Evolutionary conservation across 2,797 vertebrate genomes (phyloP).

Genomic region (Leptatherina wallacei): DNA sequence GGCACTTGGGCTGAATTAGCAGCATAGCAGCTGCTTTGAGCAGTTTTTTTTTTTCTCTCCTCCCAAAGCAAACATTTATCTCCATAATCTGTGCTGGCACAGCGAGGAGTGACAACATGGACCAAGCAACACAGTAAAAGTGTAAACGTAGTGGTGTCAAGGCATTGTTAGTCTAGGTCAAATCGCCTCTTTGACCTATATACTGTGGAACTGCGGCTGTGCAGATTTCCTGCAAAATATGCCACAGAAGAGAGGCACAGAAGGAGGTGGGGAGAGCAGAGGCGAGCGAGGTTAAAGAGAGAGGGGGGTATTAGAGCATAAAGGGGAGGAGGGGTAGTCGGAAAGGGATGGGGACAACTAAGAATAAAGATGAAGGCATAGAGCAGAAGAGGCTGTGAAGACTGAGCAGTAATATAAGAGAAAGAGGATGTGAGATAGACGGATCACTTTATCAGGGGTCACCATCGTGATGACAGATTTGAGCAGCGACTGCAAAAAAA

Average conservation of each 20-base stretch:
- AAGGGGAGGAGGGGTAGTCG: conserved; percentile 15
- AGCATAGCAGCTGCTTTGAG: conserved; percentile 70
- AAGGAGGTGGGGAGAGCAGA: background rate
- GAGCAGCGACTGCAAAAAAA: background rate
- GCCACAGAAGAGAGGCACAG: conserved; percentile 48
- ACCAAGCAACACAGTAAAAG: conserved; percentile 30
- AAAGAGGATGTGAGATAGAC: conserved; percentile 15
- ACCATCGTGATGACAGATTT: conserved; percentile 7
- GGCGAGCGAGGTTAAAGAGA: background rate
- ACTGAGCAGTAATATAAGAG: conserved; percentile 21
- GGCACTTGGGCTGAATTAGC: conserved; percentile 66
- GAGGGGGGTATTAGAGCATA: conserved; percentile 8
- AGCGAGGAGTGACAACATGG: conserved; percentile 56
- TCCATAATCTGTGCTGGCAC: conserved; percentile 73
- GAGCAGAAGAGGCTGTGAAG: conserved; percentile 28
- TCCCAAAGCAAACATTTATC: conserved; percentile 73
- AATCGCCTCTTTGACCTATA: conserved; percentile 81
- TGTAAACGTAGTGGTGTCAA: conserved; percentile 58
- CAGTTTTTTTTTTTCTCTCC: conserved; percentile 25
- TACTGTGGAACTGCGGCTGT: conserved; percentile 58
- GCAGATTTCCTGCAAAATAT: conserved; percentile 62
- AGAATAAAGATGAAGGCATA: conserved; percentile 43
- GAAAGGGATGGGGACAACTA: conserved; percentile 33
- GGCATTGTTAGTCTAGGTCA: conserved; percentile 62
- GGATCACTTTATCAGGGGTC: conserved; percentile 54